A percentile compares a stretch with the other conserved stretches of the same genome.
Evolutionary conservation across 1,140 invertebrate genomes (phyloP).

Genomic region (Caerostris extrusa): DNA sequence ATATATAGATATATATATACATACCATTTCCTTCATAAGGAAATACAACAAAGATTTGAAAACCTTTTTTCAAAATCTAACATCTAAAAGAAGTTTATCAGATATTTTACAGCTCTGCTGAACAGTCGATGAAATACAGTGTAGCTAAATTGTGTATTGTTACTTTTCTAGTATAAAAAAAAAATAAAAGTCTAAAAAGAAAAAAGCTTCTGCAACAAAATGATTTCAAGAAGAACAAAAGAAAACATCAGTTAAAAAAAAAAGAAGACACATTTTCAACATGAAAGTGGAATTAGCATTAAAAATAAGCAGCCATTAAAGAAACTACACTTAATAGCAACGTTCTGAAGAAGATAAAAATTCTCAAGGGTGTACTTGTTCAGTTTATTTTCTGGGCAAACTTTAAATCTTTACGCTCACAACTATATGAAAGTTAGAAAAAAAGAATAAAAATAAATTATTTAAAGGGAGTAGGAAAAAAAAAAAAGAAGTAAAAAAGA

Average conservation of each 20-base stretch:
- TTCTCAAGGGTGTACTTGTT: conserved; percentile 39
- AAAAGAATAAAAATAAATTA: neutral
- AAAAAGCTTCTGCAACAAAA: no score
- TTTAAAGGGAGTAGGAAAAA: neutral
- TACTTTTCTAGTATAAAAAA: no score
- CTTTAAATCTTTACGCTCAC: conserved; percentile 41
- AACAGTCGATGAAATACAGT: no score
- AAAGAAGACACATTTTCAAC: conserved; percentile 2
- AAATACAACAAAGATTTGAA: no score
- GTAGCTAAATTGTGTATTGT: no score
- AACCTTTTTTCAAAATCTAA: no score
- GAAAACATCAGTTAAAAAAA: neutral
- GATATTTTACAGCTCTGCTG: no score
- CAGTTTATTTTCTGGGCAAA: conserved; percentile 39
- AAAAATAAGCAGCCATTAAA: conserved; percentile 71
- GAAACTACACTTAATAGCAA: conserved; percentile 19
- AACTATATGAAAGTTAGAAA: neutral
- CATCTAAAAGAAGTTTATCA: no score
- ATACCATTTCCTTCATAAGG: no score
- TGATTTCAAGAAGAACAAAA: neutral
- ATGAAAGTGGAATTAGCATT: conserved; percentile 71
- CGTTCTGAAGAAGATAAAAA: neutral
- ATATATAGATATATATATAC: no score
- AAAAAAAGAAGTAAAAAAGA: neutral
- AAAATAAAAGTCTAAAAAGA: no score